Conservation (phyloP, 2,797 vertebrate species). For the Apodemus agrarius region DNA sequence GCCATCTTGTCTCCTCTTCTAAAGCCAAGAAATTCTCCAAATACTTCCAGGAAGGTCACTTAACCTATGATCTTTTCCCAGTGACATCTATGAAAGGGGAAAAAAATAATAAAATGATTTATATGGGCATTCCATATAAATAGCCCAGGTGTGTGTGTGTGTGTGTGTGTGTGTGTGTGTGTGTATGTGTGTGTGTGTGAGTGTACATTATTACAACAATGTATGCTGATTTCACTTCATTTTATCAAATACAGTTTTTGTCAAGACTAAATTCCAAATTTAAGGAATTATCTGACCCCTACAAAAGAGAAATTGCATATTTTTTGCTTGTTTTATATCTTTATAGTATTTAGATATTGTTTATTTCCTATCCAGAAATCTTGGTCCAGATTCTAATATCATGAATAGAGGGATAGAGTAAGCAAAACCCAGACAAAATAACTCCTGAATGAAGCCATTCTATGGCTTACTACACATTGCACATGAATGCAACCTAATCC, state of each 20-base stretch:
- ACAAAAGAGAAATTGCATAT: neutral
- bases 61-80: neutral
- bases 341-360: neutral
- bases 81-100: neutral
- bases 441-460: neutral
- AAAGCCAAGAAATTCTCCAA: neutral
- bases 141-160: neutral
- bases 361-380: neutral
- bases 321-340: neutral
- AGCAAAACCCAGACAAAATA: neutral
- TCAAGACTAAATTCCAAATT: neutral
- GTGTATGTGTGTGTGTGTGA: neutral
- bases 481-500: conserved; percentile 60
- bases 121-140: neutral
- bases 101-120: conserved; percentile 23
- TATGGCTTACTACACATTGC: neutral
- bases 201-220: neutral
- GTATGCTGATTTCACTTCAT: conserved; percentile 30
- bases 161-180: too few relatives aligned
- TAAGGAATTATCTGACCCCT: neutral
- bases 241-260: conserved; percentile 3
- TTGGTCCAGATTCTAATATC: neutral
- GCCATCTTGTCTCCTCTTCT: neutral
- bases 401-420: neutral
- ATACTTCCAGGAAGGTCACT: neutral